These are phyloP conservation scores for Myiotriccus ornatus DNA, from an alignment of 2,797 vertebrate species.

Conservation along the genomic window DNA sequence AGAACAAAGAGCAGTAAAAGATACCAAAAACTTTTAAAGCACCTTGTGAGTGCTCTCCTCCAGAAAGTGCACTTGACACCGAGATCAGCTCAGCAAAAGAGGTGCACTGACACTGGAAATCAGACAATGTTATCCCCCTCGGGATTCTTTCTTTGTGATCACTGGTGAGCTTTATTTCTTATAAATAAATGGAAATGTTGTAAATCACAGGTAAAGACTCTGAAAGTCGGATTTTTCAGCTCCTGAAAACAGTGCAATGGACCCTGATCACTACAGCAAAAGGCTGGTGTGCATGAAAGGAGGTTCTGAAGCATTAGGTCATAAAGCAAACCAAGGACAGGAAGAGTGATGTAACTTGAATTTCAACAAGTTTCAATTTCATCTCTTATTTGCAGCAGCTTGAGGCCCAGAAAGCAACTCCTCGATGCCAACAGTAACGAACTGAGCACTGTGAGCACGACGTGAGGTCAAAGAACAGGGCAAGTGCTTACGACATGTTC, in stretches of 20 bases:
- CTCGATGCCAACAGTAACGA: neutral
- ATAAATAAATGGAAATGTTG: neutral
- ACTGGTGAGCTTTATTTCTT: neutral
- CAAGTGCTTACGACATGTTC: fast-evolving
- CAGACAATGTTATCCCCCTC: neutral
- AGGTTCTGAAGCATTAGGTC: neutral
- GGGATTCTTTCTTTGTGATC: neutral
- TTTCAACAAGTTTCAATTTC: neutral
- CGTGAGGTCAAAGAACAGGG: neutral
- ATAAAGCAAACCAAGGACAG: neutral
- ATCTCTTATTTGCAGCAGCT: neutral
- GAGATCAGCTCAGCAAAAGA: neutral
- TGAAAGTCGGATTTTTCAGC: neutral
- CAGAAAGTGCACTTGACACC: neutral
- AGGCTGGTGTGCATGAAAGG: fast-evolving
- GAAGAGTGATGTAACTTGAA: fast-evolving
- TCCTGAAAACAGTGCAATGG: neutral
- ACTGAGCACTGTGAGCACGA: neutral
- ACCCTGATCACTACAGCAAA: neutral
- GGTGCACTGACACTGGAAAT: neutral
- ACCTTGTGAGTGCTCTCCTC: neutral
- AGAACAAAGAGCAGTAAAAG: neutral
- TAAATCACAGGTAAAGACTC: neutral
- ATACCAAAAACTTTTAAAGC: neutral
- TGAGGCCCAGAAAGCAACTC: neutral